Conservation (phyloP, 1,140 invertebrate genomes). For the Coptotermes formosanus region DNA sequence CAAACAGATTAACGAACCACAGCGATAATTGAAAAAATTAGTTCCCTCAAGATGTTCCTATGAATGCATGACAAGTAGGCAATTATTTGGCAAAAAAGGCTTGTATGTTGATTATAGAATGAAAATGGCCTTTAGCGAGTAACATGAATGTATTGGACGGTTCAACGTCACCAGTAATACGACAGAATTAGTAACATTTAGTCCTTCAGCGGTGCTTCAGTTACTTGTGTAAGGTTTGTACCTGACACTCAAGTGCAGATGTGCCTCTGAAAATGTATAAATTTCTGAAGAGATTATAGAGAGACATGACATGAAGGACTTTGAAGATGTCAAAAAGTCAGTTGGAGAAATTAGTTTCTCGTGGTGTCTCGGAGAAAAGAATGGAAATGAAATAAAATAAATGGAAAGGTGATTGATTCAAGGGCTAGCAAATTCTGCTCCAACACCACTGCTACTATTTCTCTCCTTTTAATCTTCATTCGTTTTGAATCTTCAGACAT, state of each 20-base stretch:
- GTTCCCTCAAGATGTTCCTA: no score
- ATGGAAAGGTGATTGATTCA: slow-evolving; percentile 12
- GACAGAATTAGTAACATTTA: no score
- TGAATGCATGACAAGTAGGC: no score
- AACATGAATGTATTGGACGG: no score
- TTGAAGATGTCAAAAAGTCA: not conserved
- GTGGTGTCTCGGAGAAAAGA: not conserved
- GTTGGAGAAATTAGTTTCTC: not conserved
- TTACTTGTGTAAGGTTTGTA: not conserved
- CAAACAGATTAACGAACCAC: no score
- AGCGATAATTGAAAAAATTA: no score
- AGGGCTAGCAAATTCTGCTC: not conserved
- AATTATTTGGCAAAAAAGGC: no score
- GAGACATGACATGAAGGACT: not conserved
- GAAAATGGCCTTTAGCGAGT: no score
- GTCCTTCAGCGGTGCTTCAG: no score
- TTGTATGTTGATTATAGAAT: no score
- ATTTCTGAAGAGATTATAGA: not conserved
- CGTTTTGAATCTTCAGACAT: not conserved
- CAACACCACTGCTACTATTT: not conserved
- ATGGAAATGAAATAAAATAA: not conserved
- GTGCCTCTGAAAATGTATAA: not conserved
- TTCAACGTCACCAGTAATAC: no score
- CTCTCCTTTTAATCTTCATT: not conserved
- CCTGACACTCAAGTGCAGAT: not conserved